A percentile compares a stretch with the other conserved stretches of the same genome.
phyloP scores from a whole-genome alignment of 2,888 invertebrate species.

The Drosophila paramelanica region DNA sequence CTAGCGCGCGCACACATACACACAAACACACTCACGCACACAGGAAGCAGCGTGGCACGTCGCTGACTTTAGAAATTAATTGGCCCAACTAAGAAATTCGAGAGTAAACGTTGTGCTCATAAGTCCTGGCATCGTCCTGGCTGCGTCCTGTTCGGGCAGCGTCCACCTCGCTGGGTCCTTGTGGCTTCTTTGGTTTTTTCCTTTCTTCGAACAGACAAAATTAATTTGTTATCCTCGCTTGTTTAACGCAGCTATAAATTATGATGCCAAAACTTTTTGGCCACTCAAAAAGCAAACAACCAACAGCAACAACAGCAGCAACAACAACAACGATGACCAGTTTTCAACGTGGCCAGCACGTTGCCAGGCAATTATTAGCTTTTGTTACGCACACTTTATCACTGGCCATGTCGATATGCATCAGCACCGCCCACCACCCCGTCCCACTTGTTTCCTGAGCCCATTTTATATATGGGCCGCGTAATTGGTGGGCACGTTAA shows the following conservation, averaged over 20 bases:
- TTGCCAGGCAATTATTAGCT: slow-evolving; percentile 78
- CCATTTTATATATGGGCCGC: slow-evolving; percentile 71
- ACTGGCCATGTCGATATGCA: slow-evolving; percentile 72
- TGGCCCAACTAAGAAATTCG: slow-evolving; percentile 81
- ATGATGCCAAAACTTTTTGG: slow-evolving; percentile 78
- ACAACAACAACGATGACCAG: slow-evolving; percentile 25
- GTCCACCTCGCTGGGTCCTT: slow-evolving; percentile 30
- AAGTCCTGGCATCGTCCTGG: slow-evolving; percentile 67
- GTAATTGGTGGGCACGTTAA: slow-evolving; percentile 81
- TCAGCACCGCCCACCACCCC: background rate
- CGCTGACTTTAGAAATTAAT: slow-evolving; percentile 82
- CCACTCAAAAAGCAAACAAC: slow-evolving; percentile 73
- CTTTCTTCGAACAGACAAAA: slow-evolving; percentile 71
- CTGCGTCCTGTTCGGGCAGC: slow-evolving; percentile 4
- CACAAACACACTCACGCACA: slow-evolving; percentile 11
- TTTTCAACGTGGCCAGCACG: slow-evolving; percentile 66
- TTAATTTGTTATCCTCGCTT: slow-evolving; percentile 82
- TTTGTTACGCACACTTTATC: slow-evolving; percentile 80
- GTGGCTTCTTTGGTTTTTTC: slow-evolving; percentile 38
- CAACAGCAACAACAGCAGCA: slow-evolving; percentile 29
- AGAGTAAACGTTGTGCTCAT: slow-evolving; percentile 77
- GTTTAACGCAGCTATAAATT: slow-evolving; percentile 81
- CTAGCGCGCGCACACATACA: slow-evolving; percentile 37
- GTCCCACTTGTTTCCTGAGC: background rate
- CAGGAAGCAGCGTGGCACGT: slow-evolving; percentile 50